These are phyloP conservation scores for Sardinella longiceps DNA, from an alignment of 2,797 vertebrate genomes.

Conservation along the genomic window DNA sequence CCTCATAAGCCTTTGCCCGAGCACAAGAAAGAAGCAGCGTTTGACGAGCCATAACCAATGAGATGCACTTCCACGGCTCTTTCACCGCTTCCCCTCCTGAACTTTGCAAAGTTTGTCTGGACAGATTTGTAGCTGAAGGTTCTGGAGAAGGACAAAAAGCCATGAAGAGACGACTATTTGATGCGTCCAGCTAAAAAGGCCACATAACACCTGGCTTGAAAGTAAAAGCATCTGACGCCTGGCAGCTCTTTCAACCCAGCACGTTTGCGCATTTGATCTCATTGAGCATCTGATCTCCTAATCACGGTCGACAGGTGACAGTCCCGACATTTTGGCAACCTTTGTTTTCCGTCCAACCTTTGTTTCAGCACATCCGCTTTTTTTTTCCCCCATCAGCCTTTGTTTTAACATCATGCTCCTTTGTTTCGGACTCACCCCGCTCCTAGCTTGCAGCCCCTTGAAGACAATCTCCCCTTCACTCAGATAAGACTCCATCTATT, in stretches of 20 bases:
- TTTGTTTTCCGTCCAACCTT: slow-evolving; percentile 6
- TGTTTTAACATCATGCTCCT: neutral
- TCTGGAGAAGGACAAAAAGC: neutral
- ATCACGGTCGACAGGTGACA: neutral
- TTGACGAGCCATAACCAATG: neutral
- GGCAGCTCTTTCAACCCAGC: neutral
- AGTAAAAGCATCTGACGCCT: neutral
- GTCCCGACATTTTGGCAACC: neutral
- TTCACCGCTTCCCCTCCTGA: neutral
- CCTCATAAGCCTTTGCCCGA: neutral
- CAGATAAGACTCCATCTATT: neutral
- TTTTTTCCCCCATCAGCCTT: neutral
- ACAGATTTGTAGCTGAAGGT: neutral
- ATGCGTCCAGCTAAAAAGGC: neutral
- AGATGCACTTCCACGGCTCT: neutral
- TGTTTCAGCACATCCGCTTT: neutral
- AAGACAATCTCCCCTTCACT: neutral
- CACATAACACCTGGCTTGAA: neutral
- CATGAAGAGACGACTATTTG: neutral
- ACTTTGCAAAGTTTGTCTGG: neutral
- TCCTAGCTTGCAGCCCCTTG: neutral
- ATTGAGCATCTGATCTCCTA: neutral
- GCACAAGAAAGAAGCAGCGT: neutral
- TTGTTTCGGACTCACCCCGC: neutral
- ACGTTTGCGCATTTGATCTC: neutral